Evolutionary conservation across 1,140 invertebrate genomes (phyloP).

Genomic region (Theocolax elegans): DNA sequence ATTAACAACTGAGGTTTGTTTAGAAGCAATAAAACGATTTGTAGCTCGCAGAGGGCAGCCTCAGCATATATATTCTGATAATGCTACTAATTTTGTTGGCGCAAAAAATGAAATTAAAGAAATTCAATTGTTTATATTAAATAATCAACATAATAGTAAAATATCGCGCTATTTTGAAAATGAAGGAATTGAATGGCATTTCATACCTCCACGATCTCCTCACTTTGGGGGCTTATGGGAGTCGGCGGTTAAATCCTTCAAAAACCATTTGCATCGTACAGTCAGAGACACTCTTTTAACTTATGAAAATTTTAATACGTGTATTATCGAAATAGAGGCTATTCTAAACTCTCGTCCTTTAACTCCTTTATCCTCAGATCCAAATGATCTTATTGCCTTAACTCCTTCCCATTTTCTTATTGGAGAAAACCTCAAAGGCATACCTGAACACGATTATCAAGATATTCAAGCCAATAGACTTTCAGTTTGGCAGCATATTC

Average conservation of each 20-base stretch:
- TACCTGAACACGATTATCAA: neutral
- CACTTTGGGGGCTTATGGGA: slow-evolving; percentile 1
- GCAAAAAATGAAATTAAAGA: neutral
- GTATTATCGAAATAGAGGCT: too few relatives aligned
- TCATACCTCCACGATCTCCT: neutral
- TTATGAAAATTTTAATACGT: too few relatives aligned
- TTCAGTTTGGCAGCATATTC: neutral
- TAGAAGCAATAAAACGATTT: neutral
- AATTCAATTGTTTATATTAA: neutral
- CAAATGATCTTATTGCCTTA: neutral
- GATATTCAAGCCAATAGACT: neutral
- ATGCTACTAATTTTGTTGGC: too few relatives aligned
- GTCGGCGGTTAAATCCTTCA: neutral
- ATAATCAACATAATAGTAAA: neutral
- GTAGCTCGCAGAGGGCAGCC: neutral
- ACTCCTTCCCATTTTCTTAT: slow-evolving; percentile 16
- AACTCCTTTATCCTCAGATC: too few relatives aligned
- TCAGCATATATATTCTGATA: slow-evolving; percentile 6
- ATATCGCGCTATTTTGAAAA: neutral
- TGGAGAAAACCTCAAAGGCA: too few relatives aligned
- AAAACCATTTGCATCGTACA: neutral
- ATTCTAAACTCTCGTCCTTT: neutral
- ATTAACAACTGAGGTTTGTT: too few relatives aligned
- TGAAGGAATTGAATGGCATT: neutral
- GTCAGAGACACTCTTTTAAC: neutral